phyloP scores from a whole-genome alignment of 2,797 vertebrate genomes.

The Pseudomugil gertrudae region DNA sequence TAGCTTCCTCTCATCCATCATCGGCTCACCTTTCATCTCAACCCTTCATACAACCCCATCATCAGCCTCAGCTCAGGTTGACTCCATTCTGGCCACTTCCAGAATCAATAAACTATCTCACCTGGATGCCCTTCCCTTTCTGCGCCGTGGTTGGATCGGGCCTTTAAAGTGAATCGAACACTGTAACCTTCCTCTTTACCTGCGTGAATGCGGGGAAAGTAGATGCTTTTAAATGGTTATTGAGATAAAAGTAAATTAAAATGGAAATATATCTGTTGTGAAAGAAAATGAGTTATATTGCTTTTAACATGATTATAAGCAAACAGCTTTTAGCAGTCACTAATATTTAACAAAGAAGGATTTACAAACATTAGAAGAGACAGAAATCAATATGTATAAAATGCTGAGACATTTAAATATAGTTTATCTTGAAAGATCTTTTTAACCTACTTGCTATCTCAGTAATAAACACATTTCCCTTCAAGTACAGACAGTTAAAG shows the following conservation, averaged over 20 bases:
- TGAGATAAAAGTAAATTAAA: not conserved
- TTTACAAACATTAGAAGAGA: conserved; percentile 7
- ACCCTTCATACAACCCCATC: conserved; percentile 54
- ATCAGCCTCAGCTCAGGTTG: conserved; percentile 49
- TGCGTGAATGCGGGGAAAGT: not conserved
- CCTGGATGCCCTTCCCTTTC: conserved; percentile 42
- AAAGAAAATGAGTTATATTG: not conserved
- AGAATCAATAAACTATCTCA: conserved; percentile 70
- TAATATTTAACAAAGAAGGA: not conserved
- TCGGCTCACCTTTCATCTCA: conserved; percentile 71
- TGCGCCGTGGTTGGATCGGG: conserved; percentile 21
- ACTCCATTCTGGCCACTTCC: conserved; percentile 61
- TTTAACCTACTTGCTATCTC: conserved; percentile 16
- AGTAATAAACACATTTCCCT: conserved; percentile 30
- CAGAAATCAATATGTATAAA: not conserved
- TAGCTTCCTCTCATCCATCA: conserved; percentile 72
- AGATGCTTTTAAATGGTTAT: not conserved
- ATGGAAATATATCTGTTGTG: not conserved
- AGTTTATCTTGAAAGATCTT: conserved; percentile 11
- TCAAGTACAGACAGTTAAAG: not conserved
- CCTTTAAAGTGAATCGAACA: conserved; percentile 18
- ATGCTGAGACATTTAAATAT: not conserved
- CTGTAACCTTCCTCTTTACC: conserved; percentile 18
- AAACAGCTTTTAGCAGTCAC: not conserved
- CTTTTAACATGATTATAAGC: not conserved